Evolutionary conservation across 2,113 vertebrate genomes (phyloP).

Genomic region (Propithecus coquereli): DNA sequence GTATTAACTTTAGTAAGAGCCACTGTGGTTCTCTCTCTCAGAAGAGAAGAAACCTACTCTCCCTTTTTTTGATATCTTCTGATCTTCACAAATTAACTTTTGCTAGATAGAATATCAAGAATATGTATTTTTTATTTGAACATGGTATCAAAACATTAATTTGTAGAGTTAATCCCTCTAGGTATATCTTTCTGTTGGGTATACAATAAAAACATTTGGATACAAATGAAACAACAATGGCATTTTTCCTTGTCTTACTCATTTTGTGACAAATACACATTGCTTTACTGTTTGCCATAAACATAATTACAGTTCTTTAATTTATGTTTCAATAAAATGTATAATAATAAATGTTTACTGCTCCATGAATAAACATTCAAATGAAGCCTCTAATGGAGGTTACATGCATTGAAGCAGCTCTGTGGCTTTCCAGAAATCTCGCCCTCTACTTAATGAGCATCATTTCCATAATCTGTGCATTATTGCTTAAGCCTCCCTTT

Average conservation of each 20-base stretch:
- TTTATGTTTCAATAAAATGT: slow-evolving; percentile 86
- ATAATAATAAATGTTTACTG: slow-evolving; percentile 85
- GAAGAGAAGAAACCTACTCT: background rate
- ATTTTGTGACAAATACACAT: slow-evolving; percentile 78
- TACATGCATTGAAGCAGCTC: slow-evolving; percentile 85
- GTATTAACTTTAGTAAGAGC: background rate
- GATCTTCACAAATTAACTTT: slow-evolving; percentile 48
- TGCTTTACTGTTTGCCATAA: slow-evolving; percentile 80
- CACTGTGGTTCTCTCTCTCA: background rate
- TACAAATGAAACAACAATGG: slow-evolving; percentile 63
- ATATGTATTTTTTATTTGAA: background rate
- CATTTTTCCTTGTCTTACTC: slow-evolving; percentile 77
- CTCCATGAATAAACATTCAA: slow-evolving; percentile 87
- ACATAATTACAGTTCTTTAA: slow-evolving; percentile 85
- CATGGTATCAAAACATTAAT: background rate
- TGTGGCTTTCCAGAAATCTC: slow-evolving; percentile 82
- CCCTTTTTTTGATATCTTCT: background rate
- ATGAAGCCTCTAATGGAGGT: slow-evolving; percentile 88
- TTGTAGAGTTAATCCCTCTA: background rate
- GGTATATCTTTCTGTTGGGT: slow-evolving; percentile 26
- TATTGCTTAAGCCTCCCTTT: slow-evolving; percentile 89
- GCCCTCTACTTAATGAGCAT: slow-evolving; percentile 88
- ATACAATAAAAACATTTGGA: slow-evolving; percentile 49
- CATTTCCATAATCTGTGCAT: slow-evolving; percentile 94
- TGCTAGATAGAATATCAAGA: background rate